Conservation (phyloP, 2,797 vertebrate species). For the Peromyscus nudipes region DNA sequence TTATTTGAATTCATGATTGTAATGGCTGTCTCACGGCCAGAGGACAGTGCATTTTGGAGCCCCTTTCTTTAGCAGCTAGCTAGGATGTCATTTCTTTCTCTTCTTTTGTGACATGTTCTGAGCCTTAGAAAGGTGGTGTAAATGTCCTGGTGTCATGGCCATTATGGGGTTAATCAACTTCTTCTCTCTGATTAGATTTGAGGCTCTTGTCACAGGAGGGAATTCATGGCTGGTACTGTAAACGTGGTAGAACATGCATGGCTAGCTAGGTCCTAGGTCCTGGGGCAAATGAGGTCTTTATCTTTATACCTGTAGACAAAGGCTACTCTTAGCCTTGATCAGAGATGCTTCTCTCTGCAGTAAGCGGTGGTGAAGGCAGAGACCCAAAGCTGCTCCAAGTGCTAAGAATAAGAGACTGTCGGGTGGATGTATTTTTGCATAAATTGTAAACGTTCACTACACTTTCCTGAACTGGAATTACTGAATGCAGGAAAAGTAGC, state of each 20-base stretch:
- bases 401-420: not conserved
- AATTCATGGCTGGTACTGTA: too few relatives aligned
- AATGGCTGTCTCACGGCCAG: not conserved
- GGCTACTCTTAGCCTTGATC: not conserved
- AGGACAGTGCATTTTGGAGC: not conserved
- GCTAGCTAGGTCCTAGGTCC: not conserved
- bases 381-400: not conserved
- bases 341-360: not conserved
- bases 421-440: not conserved
- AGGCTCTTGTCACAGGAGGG: not conserved
- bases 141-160: not conserved
- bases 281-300: not conserved
- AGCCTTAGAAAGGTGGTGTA: not conserved
- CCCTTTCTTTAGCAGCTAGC: not conserved
- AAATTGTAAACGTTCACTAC: not conserved
- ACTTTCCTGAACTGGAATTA: conserved; percentile 48
- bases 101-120: not conserved
- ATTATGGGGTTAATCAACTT: not conserved
- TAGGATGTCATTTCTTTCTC: not conserved
- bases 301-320: not conserved
- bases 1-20: not conserved
- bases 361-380: not conserved
- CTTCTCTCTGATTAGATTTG: not conserved
- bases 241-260: not conserved
- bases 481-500: not conserved